These are phyloP conservation scores for Lasiommata megera DNA, from an alignment of 2,888 invertebrate species.

Conservation along the genomic window DNA sequence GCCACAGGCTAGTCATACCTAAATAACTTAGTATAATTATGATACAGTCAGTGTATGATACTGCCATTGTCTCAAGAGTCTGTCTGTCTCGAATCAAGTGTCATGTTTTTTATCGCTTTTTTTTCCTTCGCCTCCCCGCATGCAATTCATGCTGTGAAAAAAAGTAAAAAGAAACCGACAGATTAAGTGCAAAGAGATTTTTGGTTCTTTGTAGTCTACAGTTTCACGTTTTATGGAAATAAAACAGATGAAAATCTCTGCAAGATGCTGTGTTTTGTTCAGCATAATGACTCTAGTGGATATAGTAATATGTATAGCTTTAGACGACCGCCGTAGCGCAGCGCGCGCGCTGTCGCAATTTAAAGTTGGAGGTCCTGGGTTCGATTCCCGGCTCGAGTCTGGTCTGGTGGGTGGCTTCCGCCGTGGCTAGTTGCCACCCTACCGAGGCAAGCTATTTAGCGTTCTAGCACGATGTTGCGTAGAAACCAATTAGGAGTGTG, in stretches of 20 bases:
- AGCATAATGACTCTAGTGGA: too few species aligned
- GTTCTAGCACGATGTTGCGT: too few species aligned
- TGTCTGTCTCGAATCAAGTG: slow-evolving; percentile 71
- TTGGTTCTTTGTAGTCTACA: slow-evolving; percentile 17
- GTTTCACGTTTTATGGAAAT: slow-evolving; percentile 3
- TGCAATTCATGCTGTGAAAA: slow-evolving; percentile 22
- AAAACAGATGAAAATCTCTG: neutral
- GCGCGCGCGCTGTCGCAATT: too few species aligned
- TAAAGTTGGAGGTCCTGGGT: too few species aligned
- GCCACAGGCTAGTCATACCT: neutral
- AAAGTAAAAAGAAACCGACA: slow-evolving; percentile 5
- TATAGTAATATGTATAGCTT: too few species aligned
- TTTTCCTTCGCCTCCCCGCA: slow-evolving; percentile 44
- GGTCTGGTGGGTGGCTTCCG: too few species aligned
- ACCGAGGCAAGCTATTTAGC: too few species aligned
- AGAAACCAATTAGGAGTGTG: too few species aligned
- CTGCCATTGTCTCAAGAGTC: slow-evolving; percentile 70
- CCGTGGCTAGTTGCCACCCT: too few species aligned
- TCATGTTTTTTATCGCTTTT: slow-evolving; percentile 64
- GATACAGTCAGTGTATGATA: slow-evolving; percentile 31
- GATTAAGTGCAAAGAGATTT: slow-evolving; percentile 19
- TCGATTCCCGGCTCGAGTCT: too few species aligned
- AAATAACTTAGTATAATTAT: slow-evolving; percentile 16
- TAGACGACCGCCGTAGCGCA: too few species aligned
- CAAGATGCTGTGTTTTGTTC: neutral